Evolutionary conservation across 2,888 invertebrate species (phyloP).

Genomic region (Synanthedon vespiformis): DNA sequence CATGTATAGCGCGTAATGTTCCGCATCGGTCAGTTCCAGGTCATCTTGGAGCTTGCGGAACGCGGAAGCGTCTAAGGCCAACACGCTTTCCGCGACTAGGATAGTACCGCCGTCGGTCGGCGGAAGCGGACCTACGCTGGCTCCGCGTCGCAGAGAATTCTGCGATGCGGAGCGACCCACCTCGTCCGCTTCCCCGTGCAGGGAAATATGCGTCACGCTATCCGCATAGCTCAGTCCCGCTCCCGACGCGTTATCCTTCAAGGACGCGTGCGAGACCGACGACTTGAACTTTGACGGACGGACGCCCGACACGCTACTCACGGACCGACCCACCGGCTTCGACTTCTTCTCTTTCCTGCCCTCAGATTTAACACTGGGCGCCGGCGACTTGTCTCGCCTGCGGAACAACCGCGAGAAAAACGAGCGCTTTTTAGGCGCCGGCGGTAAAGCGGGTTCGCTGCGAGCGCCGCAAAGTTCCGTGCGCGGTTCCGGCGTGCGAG

Average conservation of each 20-base stretch:
- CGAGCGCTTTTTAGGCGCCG: slow-evolving; percentile 54
- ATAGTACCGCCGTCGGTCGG: slow-evolving; percentile 70
- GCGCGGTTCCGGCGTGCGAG: slow-evolving; percentile 27
- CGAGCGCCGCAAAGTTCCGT: slow-evolving; percentile 33
- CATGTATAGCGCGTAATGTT: slow-evolving; percentile 89
- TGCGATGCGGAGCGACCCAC: slow-evolving; percentile 35
- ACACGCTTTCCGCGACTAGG: slow-evolving; percentile 67
- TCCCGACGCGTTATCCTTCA: slow-evolving; percentile 51
- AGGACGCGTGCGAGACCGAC: slow-evolving; percentile 48
- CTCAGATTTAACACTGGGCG: slow-evolving; percentile 49
- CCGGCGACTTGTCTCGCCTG: slow-evolving; percentile 55
- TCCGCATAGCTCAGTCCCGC: slow-evolving; percentile 63
- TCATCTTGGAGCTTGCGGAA: slow-evolving; percentile 61
- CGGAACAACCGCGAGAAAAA: slow-evolving; percentile 61
- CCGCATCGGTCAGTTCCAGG: slow-evolving; percentile 85
- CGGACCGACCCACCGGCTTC: slow-evolving; percentile 70
- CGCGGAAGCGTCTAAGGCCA: slow-evolving; percentile 52
- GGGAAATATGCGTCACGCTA: slow-evolving; percentile 75
- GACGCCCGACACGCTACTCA: slow-evolving; percentile 72
- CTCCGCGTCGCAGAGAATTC: slow-evolving; percentile 30
- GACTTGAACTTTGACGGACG: slow-evolving; percentile 63
- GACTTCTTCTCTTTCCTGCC: slow-evolving; percentile 32
- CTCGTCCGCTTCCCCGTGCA: slow-evolving; percentile 70
- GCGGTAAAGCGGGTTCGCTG: slow-evolving; percentile 56
- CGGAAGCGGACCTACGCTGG: slow-evolving; percentile 45